A percentile compares a stretch with the other conserved stretches of the same genome.
phyloP scores from a whole-genome alignment of 2,113 vertebrate species.

The Heterotilapia buettikoferi region DNA sequence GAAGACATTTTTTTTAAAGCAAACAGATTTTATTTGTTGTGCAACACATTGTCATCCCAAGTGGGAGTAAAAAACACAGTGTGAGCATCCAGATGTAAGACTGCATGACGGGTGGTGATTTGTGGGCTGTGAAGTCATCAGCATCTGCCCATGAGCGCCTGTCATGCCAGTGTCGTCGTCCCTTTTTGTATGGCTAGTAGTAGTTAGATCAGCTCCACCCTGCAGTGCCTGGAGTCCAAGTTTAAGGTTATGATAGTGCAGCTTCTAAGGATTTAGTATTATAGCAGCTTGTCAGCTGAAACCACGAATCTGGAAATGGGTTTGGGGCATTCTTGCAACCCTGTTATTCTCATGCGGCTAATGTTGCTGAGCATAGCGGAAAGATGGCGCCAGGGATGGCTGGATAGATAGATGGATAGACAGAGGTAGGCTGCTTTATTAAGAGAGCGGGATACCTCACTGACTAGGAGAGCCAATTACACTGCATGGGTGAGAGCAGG shows the following conservation, averaged over 20 bases:
- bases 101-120: not conserved
- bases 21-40: not conserved
- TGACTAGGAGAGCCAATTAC: conserved; percentile 7
- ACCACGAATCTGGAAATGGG: not conserved
- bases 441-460: not conserved
- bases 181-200: not conserved
- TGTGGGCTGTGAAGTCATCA: conserved; percentile 1
- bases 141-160: not conserved
- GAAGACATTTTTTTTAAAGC: not conserved
- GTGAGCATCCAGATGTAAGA: conserved; percentile 19
- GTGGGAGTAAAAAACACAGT: not conserved
- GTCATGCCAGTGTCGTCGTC: not conserved
- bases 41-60: not conserved
- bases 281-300: not conserved
- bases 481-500: not conserved
- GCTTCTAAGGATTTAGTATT: not conserved
- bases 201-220: not conserved
- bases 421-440: not conserved
- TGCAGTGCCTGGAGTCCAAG: not conserved
- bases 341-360: not conserved
- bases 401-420: not conserved
- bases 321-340: not conserved
- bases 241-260: not conserved
- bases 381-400: not conserved
- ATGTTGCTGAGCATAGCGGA: not conserved